These are phyloP conservation scores for Amiota minor DNA, from an alignment of 2,888 invertebrate genomes.

Conservation along the genomic window DNA sequence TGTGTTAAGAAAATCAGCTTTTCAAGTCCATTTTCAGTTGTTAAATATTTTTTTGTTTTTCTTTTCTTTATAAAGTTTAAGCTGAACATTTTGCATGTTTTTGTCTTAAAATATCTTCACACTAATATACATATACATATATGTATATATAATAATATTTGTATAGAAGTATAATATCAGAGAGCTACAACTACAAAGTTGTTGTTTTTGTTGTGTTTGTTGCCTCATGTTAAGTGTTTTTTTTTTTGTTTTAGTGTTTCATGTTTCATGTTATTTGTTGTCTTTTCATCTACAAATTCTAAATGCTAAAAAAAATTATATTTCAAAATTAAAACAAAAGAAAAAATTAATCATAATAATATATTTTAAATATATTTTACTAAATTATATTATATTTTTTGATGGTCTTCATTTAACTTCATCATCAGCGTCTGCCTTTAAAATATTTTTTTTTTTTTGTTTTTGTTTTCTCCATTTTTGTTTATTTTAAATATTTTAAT, in stretches of 20 bases:
- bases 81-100: constrained; percentile 40
- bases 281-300: constrained; percentile 47
- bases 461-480: no score
- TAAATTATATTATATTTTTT: constrained; percentile 9
- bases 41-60: constrained; percentile 4
- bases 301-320: constrained; percentile 13
- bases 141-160: constrained; percentile 30
- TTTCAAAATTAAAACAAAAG: not conserved
- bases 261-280: constrained; percentile 44
- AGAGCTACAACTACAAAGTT: constrained; percentile 43
- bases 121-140: constrained; percentile 30
- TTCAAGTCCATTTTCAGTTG: constrained; percentile 50
- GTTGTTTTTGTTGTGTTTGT: constrained; percentile 38
- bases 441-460: constrained; percentile 47
- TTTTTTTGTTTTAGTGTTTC: constrained; percentile 36
- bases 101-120: constrained; percentile 47
- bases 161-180: constrained; percentile 27
- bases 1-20: constrained; percentile 43
- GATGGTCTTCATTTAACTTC: constrained; percentile 1
- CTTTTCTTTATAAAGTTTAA: constrained; percentile 52
- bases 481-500: constrained; percentile 52
- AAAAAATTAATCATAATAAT: constrained; percentile 19
- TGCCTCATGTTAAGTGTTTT: constrained; percentile 1
- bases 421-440: constrained; percentile 58
- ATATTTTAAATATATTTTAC: constrained; percentile 10